phyloP scores from a whole-genome alignment of 1,140 invertebrate species.

The Hyposmocoma kahamanoa region DNA sequence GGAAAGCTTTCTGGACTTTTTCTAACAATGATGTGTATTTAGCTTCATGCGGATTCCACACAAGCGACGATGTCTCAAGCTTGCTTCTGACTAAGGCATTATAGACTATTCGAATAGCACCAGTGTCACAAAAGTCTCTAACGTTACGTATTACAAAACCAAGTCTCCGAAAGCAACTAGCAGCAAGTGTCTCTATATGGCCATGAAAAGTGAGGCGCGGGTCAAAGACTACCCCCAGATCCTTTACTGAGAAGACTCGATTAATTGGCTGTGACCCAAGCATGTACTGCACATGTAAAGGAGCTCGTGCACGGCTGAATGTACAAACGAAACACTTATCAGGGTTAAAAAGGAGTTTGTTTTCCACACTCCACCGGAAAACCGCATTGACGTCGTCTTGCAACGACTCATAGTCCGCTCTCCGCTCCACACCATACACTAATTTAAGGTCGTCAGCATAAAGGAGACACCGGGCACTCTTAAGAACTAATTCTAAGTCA shows the following conservation, averaged over 20 bases:
- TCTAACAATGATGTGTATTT: neutral
- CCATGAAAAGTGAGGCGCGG: neutral
- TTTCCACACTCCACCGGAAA: neutral
- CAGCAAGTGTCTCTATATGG: neutral
- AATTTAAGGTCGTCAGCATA: neutral
- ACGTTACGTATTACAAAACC: constrained; percentile 5
- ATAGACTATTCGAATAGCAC: neutral
- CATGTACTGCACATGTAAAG: neutral
- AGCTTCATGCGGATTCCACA: constrained; percentile 1
- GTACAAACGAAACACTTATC: constrained; percentile 1
- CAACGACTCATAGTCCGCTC: neutral
- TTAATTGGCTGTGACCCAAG: neutral
- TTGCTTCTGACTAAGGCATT: constrained; percentile 4
- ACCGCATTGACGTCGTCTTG: neutral
- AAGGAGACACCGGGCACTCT: neutral
- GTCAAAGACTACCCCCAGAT: neutral
- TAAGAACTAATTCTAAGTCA: neutral
- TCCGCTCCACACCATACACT: neutral
- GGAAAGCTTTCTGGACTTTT: constrained; percentile 5
- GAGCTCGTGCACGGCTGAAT: neutral
- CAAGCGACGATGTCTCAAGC: neutral
- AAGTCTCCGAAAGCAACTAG: neutral
- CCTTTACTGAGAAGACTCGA: neutral
- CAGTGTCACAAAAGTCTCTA: neutral
- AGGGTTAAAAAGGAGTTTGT: constrained; percentile 1